A percentile compares a stretch with the other conserved stretches of the same genome.
Conservation (phyloP, 2,797 vertebrate genomes). For the Bradypodion pumilum region DNA sequence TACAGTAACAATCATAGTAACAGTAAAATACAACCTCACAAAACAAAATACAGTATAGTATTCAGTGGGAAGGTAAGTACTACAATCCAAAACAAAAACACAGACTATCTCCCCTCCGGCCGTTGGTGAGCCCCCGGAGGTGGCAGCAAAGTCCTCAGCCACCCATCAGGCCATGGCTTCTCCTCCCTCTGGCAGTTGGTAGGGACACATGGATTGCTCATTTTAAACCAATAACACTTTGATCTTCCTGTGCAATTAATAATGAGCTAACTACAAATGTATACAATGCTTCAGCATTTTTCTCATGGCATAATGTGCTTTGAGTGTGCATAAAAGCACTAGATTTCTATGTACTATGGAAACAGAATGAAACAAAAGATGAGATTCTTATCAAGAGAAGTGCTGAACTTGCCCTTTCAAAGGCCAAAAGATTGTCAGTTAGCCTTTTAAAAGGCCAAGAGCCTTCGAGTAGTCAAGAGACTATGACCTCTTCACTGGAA, state of each 20-base stretch:
- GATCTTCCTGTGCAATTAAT: background rate
- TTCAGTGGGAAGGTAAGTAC: too few relatives aligned
- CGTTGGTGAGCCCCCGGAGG: too few relatives aligned
- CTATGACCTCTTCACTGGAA: slow-evolving; percentile 58
- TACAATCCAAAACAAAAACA: too few relatives aligned
- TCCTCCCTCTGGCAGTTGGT: too few relatives aligned
- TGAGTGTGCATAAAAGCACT: background rate
- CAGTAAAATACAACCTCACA: too few relatives aligned
- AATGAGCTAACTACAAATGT: too few relatives aligned
- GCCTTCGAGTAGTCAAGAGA: slow-evolving; percentile 52
- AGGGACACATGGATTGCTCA: background rate
- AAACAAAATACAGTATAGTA: too few relatives aligned
- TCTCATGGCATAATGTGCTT: background rate
- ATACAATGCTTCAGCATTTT: background rate
- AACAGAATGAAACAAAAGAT: slow-evolving; percentile 55
- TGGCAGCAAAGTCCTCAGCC: too few relatives aligned
- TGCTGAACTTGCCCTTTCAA: slow-evolving; percentile 68
- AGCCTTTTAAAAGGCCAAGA: slow-evolving; percentile 69
- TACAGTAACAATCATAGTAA: too few relatives aligned
- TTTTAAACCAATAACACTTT: background rate
- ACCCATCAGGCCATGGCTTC: too few relatives aligned
- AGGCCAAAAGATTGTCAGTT: slow-evolving; percentile 69
- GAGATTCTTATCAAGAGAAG: slow-evolving; percentile 59
- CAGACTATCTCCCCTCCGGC: too few relatives aligned
- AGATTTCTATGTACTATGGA: slow-evolving; percentile 35